These are phyloP conservation scores for Campoplex capitator DNA, from an alignment of 2,888 invertebrate species.

Conservation along the genomic window DNA sequence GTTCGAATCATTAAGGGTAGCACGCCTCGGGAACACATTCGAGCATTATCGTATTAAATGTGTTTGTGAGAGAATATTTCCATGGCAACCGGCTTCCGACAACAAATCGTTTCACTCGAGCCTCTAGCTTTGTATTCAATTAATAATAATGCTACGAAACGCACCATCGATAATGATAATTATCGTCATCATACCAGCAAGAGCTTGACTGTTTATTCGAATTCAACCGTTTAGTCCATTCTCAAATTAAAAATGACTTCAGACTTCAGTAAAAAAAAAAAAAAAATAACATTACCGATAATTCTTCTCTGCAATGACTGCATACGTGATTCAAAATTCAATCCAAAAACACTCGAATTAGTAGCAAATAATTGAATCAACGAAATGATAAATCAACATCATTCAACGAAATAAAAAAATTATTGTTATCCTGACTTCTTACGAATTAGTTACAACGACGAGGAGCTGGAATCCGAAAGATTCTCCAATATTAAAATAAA, in stretches of 20 bases:
- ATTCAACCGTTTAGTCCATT: background rate
- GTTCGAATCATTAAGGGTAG: slow-evolving; percentile 45
- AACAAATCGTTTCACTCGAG: slow-evolving; percentile 58
- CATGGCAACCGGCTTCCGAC: slow-evolving; percentile 62
- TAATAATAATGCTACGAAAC: slow-evolving; percentile 50
- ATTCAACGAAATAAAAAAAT: background rate
- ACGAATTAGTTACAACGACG: background rate
- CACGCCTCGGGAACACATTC: background rate
- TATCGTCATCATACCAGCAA: background rate
- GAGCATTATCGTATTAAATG: slow-evolving; percentile 34
- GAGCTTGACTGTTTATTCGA: background rate
- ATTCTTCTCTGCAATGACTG: background rate
- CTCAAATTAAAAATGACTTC: background rate
- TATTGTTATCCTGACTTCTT: background rate
- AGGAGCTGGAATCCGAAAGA: background rate
- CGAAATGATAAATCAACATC: too few species aligned
- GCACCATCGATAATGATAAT: background rate
- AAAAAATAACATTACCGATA: background rate
- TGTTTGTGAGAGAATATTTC: slow-evolving; percentile 37
- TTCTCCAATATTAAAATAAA: background rate
- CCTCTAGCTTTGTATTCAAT: slow-evolving; percentile 54
- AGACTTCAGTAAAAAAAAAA: background rate
- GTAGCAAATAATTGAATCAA: too few species aligned
- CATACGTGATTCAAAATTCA: background rate
- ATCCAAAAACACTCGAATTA: background rate